Evolutionary conservation across 1,140 invertebrate genomes (phyloP).

Genomic region (Babylonia areolata): DNA sequence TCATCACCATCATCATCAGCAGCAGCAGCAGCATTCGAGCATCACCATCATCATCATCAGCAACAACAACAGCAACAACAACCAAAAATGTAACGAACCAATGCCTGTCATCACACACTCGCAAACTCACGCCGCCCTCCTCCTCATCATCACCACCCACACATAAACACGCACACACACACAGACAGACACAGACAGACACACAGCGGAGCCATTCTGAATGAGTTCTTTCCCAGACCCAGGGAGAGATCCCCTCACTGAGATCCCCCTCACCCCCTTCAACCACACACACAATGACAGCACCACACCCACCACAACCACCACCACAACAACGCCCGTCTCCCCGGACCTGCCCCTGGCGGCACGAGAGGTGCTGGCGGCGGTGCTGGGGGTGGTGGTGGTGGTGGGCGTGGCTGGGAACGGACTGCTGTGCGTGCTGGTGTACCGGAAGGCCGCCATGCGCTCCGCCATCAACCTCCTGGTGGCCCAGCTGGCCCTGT

Average conservation of each 20-base stretch:
- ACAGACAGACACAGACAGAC: no score
- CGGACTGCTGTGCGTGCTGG: slow-evolving; percentile 54
- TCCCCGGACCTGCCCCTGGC: neutral
- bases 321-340: neutral
- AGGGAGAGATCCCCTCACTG: neutral
- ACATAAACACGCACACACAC: no score
- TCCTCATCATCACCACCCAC: neutral
- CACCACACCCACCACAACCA: neutral
- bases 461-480: slow-evolving; percentile 61
- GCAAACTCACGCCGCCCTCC: neutral
- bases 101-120: neutral
- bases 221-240: neutral
- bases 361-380: slow-evolving; percentile 85
- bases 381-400: slow-evolving; percentile 20
- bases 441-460: slow-evolving; percentile 60
- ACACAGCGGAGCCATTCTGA: no score
- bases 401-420: slow-evolving; percentile 52
- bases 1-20: no score
- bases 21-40: no score
- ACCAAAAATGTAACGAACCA: neutral
- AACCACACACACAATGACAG: neutral
- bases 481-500: slow-evolving; percentile 55
- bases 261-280: neutral
- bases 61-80: no score
- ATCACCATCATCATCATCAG: no score